A percentile compares a stretch with the other conserved stretches of the same genome.
These are phyloP conservation scores for Sycophila sp. DNA, from an alignment of 1,140 invertebrate species.

Conservation along the genomic window DNA sequence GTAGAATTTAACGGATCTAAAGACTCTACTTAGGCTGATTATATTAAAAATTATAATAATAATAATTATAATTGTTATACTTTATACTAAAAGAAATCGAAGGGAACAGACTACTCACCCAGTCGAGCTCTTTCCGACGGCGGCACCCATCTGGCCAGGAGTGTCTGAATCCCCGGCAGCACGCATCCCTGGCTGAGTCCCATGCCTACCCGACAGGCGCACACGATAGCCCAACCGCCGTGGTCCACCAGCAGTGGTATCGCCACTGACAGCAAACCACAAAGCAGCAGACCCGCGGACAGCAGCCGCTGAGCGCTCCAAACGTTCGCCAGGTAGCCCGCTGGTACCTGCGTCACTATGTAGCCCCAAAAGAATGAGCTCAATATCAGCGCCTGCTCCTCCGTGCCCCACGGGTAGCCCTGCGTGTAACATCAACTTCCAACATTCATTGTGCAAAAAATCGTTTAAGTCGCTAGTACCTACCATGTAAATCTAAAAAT, in stretches of 20 bases:
- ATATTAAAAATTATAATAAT: too few species aligned
- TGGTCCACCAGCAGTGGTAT: slow-evolving; percentile 52
- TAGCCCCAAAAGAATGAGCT: slow-evolving; percentile 81
- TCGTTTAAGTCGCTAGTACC: too few species aligned
- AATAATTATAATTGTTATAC: too few species aligned
- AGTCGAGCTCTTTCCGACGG: slow-evolving; percentile 57
- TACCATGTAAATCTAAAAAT: too few species aligned
- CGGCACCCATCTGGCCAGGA: slow-evolving; percentile 73
- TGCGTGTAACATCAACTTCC: slow-evolving; percentile 28
- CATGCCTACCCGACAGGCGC: slow-evolving; percentile 71
- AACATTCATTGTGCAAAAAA: too few species aligned
- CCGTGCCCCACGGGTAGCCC: slow-evolving; percentile 69
- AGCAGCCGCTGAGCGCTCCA: slow-evolving; percentile 71
- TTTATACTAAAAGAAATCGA: too few species aligned
- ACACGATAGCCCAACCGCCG: slow-evolving; percentile 63
- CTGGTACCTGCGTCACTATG: slow-evolving; percentile 70
- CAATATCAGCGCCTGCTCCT: slow-evolving; percentile 69
- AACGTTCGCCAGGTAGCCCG: slow-evolving; percentile 65
- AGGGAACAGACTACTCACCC: slow-evolving; percentile 50
- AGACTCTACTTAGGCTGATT: too few species aligned
- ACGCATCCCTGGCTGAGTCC: slow-evolving; percentile 74
- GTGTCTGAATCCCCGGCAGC: slow-evolving; percentile 72
- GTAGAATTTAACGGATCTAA: too few species aligned
- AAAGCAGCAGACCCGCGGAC: slow-evolving; percentile 69
- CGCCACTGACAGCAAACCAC: slow-evolving; percentile 68